These are phyloP conservation scores for Azemiops feae DNA, from an alignment of 2,113 vertebrate genomes.

Conservation along the genomic window DNA sequence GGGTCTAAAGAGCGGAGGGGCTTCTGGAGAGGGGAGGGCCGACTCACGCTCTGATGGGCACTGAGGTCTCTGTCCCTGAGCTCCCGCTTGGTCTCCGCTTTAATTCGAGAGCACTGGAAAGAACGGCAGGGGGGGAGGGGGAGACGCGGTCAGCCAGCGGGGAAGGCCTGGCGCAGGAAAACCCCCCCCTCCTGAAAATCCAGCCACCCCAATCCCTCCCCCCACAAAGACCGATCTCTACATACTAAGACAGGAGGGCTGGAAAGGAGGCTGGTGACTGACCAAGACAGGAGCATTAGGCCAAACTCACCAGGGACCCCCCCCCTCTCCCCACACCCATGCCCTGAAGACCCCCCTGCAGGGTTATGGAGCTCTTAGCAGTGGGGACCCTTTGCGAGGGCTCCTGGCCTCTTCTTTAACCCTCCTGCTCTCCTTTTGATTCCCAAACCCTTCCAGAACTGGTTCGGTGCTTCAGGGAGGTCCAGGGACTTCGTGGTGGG, in stretches of 20 bases:
- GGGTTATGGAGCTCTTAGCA: neutral
- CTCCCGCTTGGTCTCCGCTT: slow-evolving; percentile 59
- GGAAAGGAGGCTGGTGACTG: neutral
- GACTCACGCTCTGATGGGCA: slow-evolving; percentile 66
- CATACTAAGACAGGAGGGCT: neutral
- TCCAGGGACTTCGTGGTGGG: neutral
- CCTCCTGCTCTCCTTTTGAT: neutral
- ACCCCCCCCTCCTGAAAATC: neutral
- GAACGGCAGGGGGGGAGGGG: neutral
- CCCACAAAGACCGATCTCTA: neutral
- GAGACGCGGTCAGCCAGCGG: neutral
- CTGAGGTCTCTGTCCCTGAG: slow-evolving; percentile 58
- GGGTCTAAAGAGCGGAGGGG: neutral
- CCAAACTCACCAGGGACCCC: neutral
- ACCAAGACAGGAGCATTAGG: neutral
- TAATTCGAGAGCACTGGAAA: slow-evolving; percentile 64
- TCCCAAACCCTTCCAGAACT: neutral
- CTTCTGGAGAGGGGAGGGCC: neutral
- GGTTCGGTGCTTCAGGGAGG: neutral
- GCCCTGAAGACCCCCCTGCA: neutral
- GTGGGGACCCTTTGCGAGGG: neutral
- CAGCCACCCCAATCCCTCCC: neutral
- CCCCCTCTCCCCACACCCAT: neutral
- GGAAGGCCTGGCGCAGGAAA: neutral
- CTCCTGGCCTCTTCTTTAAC: neutral